These are phyloP conservation scores for Azorinus chamasolen DNA, from an alignment of 2,888 invertebrate species.

Conservation along the genomic window DNA sequence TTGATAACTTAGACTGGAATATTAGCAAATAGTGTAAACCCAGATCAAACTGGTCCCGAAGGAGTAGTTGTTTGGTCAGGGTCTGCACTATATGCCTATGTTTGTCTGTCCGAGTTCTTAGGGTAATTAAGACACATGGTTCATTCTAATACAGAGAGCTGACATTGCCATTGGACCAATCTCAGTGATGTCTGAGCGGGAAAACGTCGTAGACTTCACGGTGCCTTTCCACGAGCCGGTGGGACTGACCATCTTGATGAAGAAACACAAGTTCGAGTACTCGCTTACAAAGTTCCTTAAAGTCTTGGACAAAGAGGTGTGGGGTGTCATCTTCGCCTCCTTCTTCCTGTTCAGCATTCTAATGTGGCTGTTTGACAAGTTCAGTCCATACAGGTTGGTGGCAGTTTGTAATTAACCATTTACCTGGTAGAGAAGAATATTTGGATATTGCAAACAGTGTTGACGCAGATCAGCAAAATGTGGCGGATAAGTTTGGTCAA, in stretches of 20 bases:
- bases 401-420: slow-evolving; percentile 98
- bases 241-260: slow-evolving; percentile 98
- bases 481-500: too few relatives aligned
- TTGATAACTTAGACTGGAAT: too few relatives aligned
- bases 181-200: slow-evolving; percentile 98
- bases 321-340: slow-evolving; percentile 93
- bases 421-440: too few relatives aligned
- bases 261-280: slow-evolving; percentile 94
- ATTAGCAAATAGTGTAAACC: too few relatives aligned
- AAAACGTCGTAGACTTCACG: slow-evolving; percentile 97
- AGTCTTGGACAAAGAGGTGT: slow-evolving; percentile 97
- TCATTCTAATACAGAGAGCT: slow-evolving; percentile 91
- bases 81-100: too few relatives aligned
- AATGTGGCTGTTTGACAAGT: slow-evolving; percentile 98
- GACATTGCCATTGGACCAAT: slow-evolving; percentile 97
- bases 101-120: too few relatives aligned
- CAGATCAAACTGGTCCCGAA: too few relatives aligned
- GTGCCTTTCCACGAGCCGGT: slow-evolving; percentile 99
- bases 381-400: slow-evolving; percentile 91
- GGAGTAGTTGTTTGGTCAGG: too few relatives aligned
- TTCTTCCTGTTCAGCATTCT: slow-evolving; percentile 89
- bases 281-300: slow-evolving; percentile 98
- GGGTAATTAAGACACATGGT: too few relatives aligned
- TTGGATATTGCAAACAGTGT: too few relatives aligned
- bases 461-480: too few relatives aligned